Conservation (phyloP, 1,140 invertebrate genomes). For the Nasonia vitripennis region DNA sequence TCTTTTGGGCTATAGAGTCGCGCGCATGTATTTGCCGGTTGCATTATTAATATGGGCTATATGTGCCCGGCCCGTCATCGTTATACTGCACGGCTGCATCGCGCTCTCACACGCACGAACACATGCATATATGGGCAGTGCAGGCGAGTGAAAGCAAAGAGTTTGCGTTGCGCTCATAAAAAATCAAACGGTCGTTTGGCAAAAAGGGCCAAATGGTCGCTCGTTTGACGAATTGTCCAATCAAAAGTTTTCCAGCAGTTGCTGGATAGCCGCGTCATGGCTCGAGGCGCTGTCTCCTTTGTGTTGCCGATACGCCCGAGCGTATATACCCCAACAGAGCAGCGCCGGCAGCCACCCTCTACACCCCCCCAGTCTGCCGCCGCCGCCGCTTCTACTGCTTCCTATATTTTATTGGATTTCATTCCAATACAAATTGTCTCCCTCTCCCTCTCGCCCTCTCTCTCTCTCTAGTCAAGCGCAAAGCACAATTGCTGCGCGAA, state of each 20-base stretch:
- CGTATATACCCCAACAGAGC: not conserved
- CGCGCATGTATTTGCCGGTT: constrained; percentile 30
- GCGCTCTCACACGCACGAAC: not conserved
- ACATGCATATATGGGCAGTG: not conserved
- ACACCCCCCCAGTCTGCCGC: not conserved
- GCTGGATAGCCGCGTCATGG: constrained; percentile 50
- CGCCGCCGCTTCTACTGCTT: constrained; percentile 44
- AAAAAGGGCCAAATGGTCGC: constrained; percentile 48
- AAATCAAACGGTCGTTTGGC: constrained; percentile 53
- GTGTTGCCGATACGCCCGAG: constrained; percentile 50
- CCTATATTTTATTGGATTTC: constrained; percentile 63
- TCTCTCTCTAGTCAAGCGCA: not conserved
- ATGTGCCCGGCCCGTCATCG: constrained; percentile 15
- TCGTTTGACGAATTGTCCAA: constrained; percentile 66
- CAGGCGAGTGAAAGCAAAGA: constrained; percentile 37
- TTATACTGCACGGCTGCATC: not conserved
- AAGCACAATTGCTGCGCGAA: constrained; percentile 5
- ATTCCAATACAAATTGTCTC: constrained; percentile 62
- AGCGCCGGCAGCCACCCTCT: not conserved
- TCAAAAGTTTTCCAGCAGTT: constrained; percentile 63
- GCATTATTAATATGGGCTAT: constrained; percentile 44
- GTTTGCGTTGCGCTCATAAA: constrained; percentile 50
- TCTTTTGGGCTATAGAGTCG: not conserved
- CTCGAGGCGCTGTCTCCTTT: constrained; percentile 55
- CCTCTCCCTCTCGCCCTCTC: constrained; percentile 15